Evolutionary conservation across 2,888 invertebrate genomes (phyloP).

Genomic region (Cantharis lateralis): DNA sequence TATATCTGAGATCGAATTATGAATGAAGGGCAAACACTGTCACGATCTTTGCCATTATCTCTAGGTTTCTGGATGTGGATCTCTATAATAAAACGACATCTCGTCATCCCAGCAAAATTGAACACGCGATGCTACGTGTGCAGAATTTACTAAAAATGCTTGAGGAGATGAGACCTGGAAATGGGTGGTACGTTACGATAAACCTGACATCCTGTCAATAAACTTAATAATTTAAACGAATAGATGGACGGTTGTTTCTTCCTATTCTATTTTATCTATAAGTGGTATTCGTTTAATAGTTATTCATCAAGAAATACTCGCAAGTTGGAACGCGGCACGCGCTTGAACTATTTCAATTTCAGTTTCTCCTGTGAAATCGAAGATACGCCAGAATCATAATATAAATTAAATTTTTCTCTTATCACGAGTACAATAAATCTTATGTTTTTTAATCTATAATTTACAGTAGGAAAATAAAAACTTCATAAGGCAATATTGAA

Average conservation of each 20-base stretch:
- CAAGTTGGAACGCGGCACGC: neutral
- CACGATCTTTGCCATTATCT: constrained; percentile 38
- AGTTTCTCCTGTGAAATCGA: neutral
- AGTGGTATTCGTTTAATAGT: neutral
- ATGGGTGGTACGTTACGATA: constrained; percentile 30
- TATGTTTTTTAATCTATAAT: neutral
- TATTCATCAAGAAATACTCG: neutral
- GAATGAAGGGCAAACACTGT: constrained; percentile 28
- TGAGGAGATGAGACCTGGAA: constrained; percentile 31
- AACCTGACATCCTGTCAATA: constrained; percentile 30
- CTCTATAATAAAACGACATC: constrained; percentile 41
- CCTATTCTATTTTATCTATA: constrained; percentile 13
- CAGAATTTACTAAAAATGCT: constrained; percentile 43
- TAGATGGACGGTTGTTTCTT: constrained; percentile 24
- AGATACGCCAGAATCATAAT: neutral
- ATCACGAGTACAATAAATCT: neutral
- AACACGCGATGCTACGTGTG: constrained; percentile 51
- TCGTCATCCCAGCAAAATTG: constrained; percentile 39
- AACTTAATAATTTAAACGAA: constrained; percentile 29
- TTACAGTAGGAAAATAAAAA: neutral
- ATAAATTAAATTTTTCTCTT: neutral
- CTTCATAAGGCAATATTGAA: neutral
- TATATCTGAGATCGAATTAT: constrained; percentile 23
- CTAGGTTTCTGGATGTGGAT: constrained; percentile 39
- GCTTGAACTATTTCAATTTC: neutral